phyloP scores from a whole-genome alignment of 2,113 vertebrate species.

The Isichthys henryi region DNA sequence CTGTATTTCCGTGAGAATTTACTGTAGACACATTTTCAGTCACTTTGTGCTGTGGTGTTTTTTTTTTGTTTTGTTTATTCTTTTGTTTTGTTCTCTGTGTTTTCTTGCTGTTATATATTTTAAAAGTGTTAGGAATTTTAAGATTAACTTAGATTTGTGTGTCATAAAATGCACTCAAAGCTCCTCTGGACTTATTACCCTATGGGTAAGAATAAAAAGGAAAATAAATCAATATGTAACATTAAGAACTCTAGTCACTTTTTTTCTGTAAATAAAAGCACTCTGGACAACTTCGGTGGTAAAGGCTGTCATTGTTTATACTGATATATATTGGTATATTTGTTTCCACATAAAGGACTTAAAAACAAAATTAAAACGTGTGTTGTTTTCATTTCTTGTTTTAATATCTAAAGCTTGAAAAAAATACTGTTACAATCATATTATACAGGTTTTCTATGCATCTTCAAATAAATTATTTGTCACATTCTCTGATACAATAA shows the following conservation, averaged over 20 bases:
- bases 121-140: conserved; percentile 55
- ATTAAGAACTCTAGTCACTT: conserved; percentile 76
- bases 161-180: conserved; percentile 90
- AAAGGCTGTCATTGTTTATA: conserved; percentile 73
- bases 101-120: conserved; percentile 53
- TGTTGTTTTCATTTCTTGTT: conserved; percentile 25
- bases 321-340: conserved; percentile 70
- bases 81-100: conserved; percentile 54
- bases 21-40: conserved; percentile 73
- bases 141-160: conserved; percentile 97
- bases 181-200: conserved; percentile 98
- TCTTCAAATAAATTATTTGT: conserved; percentile 1
- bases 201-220: conserved; percentile 98
- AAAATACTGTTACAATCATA: conserved; percentile 2
- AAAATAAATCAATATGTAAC: conserved; percentile 86
- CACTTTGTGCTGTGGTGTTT: conserved; percentile 81
- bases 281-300: conserved; percentile 76
- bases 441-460: neutral
- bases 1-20: conserved; percentile 54
- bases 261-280: conserved; percentile 92
- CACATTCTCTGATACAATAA: conserved; percentile 7
- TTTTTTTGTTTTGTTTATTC: conserved; percentile 49
- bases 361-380: conserved; percentile 66
- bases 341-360: conserved; percentile 76
- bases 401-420: neutral